Evolutionary conservation across 1,140 invertebrate species (phyloP).

Genomic region (Daktulosphaira vitifoliae): DNA sequence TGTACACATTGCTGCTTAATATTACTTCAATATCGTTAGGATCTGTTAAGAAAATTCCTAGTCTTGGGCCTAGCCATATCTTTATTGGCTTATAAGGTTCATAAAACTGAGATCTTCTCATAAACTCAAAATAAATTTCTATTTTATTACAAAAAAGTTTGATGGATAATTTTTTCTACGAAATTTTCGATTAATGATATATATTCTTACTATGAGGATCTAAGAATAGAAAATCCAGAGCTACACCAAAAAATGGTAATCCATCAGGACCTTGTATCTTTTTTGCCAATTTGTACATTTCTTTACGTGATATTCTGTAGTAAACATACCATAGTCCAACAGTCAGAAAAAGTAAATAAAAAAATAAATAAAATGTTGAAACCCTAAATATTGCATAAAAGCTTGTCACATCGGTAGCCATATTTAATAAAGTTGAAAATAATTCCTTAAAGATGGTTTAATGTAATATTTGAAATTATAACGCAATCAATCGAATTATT

Average conservation of each 20-base stretch:
- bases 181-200: too few relatives aligned
- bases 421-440: constrained; percentile 6
- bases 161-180: too few relatives aligned
- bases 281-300: constrained; percentile 58
- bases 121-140: constrained; percentile 43
- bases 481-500: too few relatives aligned
- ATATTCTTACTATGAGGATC: constrained; percentile 37
- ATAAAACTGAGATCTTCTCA: too few relatives aligned
- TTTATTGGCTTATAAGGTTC: constrained; percentile 41
- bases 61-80: constrained; percentile 55
- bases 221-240: constrained; percentile 56
- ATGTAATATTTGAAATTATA: too few relatives aligned
- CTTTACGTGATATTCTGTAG: constrained; percentile 58
- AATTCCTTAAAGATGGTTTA: too few relatives aligned
- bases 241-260: constrained; percentile 59
- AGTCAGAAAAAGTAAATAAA: constrained; percentile 58
- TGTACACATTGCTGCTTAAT: constrained; percentile 59
- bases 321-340: constrained; percentile 60
- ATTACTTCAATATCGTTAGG: constrained; percentile 59
- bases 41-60: constrained; percentile 54
- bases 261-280: constrained; percentile 61
- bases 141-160: constrained; percentile 43
- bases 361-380: constrained; percentile 54
- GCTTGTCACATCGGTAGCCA: constrained; percentile 10
- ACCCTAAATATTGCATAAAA: constrained; percentile 37